Conservation (phyloP, 23 tunicate genomes). For the Halocynthia roretzi region DNA sequence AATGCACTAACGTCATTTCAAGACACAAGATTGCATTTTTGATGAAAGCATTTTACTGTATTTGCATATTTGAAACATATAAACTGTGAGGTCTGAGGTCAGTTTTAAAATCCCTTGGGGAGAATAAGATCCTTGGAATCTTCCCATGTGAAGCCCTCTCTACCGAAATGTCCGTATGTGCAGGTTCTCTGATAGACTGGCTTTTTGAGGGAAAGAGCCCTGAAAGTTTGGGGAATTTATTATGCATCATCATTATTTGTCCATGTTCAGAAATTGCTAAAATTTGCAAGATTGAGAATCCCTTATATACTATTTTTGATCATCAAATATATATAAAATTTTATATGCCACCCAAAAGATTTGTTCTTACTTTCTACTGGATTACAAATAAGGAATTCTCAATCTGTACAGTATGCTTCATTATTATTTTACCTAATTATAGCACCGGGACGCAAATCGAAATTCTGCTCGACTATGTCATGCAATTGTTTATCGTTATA, state of each 20-base stretch:
- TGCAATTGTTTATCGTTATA: conserved; percentile 73
- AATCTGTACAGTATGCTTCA: background rate
- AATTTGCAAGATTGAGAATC: too few relatives aligned
- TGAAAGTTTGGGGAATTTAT: conserved; percentile 11
- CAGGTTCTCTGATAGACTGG: conserved; percentile 86
- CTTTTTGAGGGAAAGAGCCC: conserved; percentile 47
- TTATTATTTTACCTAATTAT: conserved; percentile 47
- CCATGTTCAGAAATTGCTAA: too few relatives aligned
- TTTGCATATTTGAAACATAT: too few relatives aligned
- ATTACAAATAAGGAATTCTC: background rate
- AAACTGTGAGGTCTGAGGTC: too few relatives aligned
- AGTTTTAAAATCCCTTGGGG: conserved; percentile 32
- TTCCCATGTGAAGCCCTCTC: conserved; percentile 82
- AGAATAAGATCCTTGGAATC: conserved; percentile 29
- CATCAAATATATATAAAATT: too few relatives aligned
- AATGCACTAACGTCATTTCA: background rate
- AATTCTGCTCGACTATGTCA: conserved; percentile 82
- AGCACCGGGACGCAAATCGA: conserved; percentile 92
- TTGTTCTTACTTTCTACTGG: too few relatives aligned
- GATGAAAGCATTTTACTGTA: background rate
- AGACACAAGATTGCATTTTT: background rate
- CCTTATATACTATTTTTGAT: too few relatives aligned
- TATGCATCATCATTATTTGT: background rate
- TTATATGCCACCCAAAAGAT: too few relatives aligned
- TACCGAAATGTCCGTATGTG: conserved; percentile 89